A percentile compares a stretch with the other conserved stretches of the same genome.
phyloP scores from a whole-genome alignment of 2,888 invertebrate species.

The Idaea aversata region DNA sequence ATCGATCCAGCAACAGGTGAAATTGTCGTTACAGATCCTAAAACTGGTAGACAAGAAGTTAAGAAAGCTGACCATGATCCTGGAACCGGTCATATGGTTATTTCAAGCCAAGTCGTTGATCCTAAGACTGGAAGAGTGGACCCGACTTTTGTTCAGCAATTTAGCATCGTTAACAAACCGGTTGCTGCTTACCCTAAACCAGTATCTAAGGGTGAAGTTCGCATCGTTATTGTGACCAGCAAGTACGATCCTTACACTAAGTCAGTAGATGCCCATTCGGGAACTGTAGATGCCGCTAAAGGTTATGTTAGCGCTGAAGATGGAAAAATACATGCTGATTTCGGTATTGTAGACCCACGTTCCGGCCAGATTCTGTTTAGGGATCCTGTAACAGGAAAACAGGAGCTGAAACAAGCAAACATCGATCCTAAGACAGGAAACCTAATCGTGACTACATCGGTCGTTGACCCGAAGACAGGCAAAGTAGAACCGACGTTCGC shows the following conservation, averaged over 20 bases:
- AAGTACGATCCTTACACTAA: constrained; percentile 82
- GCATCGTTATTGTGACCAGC: constrained; percentile 70
- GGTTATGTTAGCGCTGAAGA: constrained; percentile 75
- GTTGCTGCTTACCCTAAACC: constrained; percentile 65
- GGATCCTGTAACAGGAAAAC: constrained; percentile 81
- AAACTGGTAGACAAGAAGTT: constrained; percentile 75
- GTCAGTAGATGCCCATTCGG: constrained; percentile 77
- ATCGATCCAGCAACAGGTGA: constrained; percentile 82
- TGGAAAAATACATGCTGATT: constrained; percentile 81
- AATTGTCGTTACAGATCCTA: constrained; percentile 68
- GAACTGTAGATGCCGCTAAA: constrained; percentile 76
- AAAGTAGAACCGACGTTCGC: constrained; percentile 80
- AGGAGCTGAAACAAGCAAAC: constrained; percentile 82
- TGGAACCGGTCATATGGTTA: constrained; percentile 76
- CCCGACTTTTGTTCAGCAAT: constrained; percentile 77
- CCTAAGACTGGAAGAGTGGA: constrained; percentile 81
- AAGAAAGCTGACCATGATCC: constrained; percentile 81
- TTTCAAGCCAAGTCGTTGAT: constrained; percentile 79
- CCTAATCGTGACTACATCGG: constrained; percentile 77
- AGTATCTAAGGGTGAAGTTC: constrained; percentile 63
- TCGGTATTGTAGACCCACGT: constrained; percentile 81
- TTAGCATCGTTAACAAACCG: constrained; percentile 69
- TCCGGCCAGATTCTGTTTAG: constrained; percentile 81
- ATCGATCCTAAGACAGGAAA: constrained; percentile 81
- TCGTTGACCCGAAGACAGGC: constrained; percentile 81